phyloP scores from a whole-genome alignment of 2,888 invertebrate genomes.

The Drepana falcataria region DNA sequence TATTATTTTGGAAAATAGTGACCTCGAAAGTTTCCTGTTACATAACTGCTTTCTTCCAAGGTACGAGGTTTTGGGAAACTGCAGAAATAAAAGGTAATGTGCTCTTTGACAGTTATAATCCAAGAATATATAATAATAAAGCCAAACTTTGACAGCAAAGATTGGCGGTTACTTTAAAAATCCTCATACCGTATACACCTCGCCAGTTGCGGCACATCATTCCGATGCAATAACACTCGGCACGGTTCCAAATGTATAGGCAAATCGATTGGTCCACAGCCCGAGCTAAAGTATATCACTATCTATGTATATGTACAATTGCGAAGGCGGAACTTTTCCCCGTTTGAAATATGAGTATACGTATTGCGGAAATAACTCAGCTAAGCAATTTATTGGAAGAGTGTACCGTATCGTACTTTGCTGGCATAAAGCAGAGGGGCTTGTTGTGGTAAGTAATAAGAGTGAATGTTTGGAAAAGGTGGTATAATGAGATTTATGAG shows the following conservation, averaged over 20 bases:
- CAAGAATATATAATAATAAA: too few species aligned
- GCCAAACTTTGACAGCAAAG: too few species aligned
- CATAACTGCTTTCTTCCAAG: too few species aligned
- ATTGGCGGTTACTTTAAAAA: conserved; percentile 6
- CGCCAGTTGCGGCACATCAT: conserved; percentile 31
- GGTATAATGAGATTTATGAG: too few species aligned
- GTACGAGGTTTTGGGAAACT: too few species aligned
- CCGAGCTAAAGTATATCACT: not conserved
- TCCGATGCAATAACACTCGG: conserved; percentile 68
- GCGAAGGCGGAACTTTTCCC: conserved; percentile 16
- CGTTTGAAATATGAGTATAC: conserved; percentile 12
- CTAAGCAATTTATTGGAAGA: conserved; percentile 16
- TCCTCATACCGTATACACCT: conserved; percentile 26
- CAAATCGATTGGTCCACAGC: conserved; percentile 55
- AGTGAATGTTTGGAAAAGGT: not conserved
- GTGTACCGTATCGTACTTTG: conserved; percentile 1
- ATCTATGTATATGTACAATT: conserved; percentile 17
- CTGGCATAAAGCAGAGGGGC: not conserved
- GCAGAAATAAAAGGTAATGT: too few species aligned
- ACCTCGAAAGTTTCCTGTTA: too few species aligned
- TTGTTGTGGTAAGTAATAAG: not conserved
- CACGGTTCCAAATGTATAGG: conserved; percentile 58
- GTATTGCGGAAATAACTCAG: conserved; percentile 21
- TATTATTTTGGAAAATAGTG: too few species aligned
- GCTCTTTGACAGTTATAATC: too few species aligned